Conservation (phyloP, 2,888 invertebrate species). For the Leptopilina myrica region DNA sequence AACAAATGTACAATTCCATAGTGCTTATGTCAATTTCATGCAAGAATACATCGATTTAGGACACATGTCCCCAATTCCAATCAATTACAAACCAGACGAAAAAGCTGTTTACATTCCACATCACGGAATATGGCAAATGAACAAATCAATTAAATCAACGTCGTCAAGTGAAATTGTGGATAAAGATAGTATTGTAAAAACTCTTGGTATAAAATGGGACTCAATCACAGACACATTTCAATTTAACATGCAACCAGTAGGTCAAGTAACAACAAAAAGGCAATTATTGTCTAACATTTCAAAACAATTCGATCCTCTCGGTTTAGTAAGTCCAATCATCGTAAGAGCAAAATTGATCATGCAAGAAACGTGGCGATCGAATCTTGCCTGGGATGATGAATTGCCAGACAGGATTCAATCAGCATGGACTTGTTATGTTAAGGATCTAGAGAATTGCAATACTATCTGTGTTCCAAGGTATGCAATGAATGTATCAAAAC, state of each 20-base stretch:
- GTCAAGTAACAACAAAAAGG: slow-evolving; percentile 40
- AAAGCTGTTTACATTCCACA: slow-evolving; percentile 14
- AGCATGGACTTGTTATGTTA: slow-evolving; percentile 28
- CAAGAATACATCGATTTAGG: slow-evolving; percentile 50
- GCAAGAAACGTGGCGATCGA: slow-evolving; percentile 47
- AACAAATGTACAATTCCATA: not conserved
- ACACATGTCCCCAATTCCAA: slow-evolving; percentile 44
- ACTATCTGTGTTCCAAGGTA: slow-evolving; percentile 43
- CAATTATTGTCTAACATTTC: slow-evolving; percentile 42
- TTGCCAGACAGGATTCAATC: not conserved
- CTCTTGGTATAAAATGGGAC: slow-evolving; percentile 35
- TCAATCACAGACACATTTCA: slow-evolving; percentile 35
- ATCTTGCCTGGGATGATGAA: slow-evolving; percentile 45
- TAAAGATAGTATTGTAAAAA: not conserved
- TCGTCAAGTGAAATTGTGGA: not conserved
- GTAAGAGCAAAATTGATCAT: slow-evolving; percentile 44
- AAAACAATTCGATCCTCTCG: slow-evolving; percentile 47
- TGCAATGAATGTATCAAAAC: slow-evolving; percentile 8
- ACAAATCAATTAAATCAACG: not conserved
- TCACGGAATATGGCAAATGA: slow-evolving; percentile 7
- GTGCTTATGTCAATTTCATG: slow-evolving; percentile 46
- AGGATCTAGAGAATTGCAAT: slow-evolving; percentile 29
- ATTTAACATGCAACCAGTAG: slow-evolving; percentile 9
- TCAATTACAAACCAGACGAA: slow-evolving; percentile 19
- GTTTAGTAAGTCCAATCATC: slow-evolving; percentile 45